Conservation (phyloP, 2,888 invertebrate genomes). For the Caenorhabditis afra region DNA sequence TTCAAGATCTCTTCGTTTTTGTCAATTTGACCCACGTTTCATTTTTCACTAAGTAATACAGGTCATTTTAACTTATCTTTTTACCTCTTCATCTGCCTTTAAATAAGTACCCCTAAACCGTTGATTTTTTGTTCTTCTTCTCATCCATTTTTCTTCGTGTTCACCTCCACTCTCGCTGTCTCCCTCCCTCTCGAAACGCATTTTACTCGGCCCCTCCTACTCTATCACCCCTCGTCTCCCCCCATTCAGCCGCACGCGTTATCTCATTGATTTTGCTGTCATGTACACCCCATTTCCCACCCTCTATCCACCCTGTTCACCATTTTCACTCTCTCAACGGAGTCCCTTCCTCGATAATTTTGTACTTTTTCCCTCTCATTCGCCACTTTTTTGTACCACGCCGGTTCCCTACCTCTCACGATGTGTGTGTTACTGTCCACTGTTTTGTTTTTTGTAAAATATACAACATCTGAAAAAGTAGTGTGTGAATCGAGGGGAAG, state of each 20-base stretch:
- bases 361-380: neutral
- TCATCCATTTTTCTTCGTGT: constrained; percentile 1
- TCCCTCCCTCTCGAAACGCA: neutral
- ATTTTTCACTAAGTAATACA: no score
- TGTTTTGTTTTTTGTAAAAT: no score
- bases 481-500: no score
- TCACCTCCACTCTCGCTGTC: neutral
- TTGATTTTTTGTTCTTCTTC: constrained; percentile 34
- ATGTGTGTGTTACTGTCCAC: no score
- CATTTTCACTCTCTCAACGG: neutral
- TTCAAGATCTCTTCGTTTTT: constrained; percentile 20
- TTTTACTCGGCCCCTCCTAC: neutral
- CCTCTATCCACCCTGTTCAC: neutral
- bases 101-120: constrained; percentile 4
- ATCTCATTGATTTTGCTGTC: neutral
- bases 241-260: neutral
- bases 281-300: neutral
- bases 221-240: neutral
- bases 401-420: no score
- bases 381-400: neutral
- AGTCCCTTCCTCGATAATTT: neutral
- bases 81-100: no score
- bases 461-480: no score
- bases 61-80: no score
- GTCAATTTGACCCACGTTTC: neutral